Evolutionary conservation across 2,797 vertebrate genomes (phyloP), one percentile per base, ranked within the genome.

Genomic region (Anguilla marmorata): DNA sequence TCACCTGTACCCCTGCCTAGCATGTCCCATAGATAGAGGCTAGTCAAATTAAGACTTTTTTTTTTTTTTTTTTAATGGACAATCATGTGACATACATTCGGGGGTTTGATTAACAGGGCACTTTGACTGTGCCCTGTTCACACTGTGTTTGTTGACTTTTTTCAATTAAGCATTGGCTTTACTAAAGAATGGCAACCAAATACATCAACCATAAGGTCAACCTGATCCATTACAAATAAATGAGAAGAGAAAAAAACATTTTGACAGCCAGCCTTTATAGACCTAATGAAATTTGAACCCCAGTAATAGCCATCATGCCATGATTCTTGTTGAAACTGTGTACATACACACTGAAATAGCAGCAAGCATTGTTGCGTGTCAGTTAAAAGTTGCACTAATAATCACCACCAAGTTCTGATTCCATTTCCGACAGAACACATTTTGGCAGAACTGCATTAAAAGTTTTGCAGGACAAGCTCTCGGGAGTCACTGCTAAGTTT

Each of bases 361-460:
- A 19, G 74, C 14, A 21, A 37, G 16, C 45, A 45, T 45, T 79
- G 72, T 76, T 33, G 74, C 45, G 74, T 79, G 74, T 14, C 74
- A 79, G 74, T 19, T 14, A 33, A 33, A 45, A 16, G 33, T 79
- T 41, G 74, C 14, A 21, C 11, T 41, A 11, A 27, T 21, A 79
- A 79, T 45, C 33, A 79, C 37, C 3, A 45, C 0, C 74, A 79
- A 45, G 16, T 45, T 79, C 6, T 79, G 74, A 79, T 45, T 79
- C 16, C 33, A 45, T 45, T 79, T 79, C 33, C 21, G 74, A 1
- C 5, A 33, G 69, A 37, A 21, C 33, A 79, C 16, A n/a, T 69
- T 69, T 69, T 27, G 63, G 63, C 9, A 74, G 69, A 33, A 37
- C 30, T 79, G 33, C 33, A 79, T 79, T 79, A 79, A 79, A 79